Evolutionary conservation across 2,113 vertebrate species (phyloP), one percentile per base, ranked within the genome.

Genomic region (Phycodurus eques): DNA sequence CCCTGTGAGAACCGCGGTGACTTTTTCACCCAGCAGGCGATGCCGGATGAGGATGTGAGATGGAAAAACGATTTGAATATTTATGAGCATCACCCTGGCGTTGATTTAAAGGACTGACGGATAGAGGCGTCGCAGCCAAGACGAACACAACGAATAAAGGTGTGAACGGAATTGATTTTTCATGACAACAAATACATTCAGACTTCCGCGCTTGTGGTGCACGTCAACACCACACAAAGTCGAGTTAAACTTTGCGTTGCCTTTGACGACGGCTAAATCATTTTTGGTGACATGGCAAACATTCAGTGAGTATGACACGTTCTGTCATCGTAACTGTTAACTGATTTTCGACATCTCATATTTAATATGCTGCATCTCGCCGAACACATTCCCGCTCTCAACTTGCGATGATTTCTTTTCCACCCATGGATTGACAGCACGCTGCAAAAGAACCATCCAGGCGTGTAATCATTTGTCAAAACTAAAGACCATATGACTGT

Each of bases 101-200:
- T 62, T 63, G 60, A 22, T 64, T 64, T 46, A 11, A 27, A 62
- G 33, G 62, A 61, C 7, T 22, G 72, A 73, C 73, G 61, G 15
- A 44, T 68, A 69, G 13, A 0, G 67, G 60, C 27, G 44, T 35
- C 65, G 54, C 22, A 0, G 82, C 82, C 74, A 80, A 80, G 74
- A 82, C 72, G 71, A 80, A 81, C 72, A 73, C 77, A 84, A 77
- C 73, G 82, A 80, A 83, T 76, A 75, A 80, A 88, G 62, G 80
- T 80, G 86, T 65, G 76, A 84, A 85, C 62, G 64, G 61, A 54
- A 77, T 77, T 70, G 65, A 65, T 81, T 82, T 84, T 78, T 47
- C 54, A 67, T 78, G 70, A 80, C 70, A 80, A 74, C 70, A 79
- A 75, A 73, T 73, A 83, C 35, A 13, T 70, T 71, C 83, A 70